Conservation (phyloP, 1,140 invertebrate genomes). For the Zaprionus ghesquierei region DNA sequence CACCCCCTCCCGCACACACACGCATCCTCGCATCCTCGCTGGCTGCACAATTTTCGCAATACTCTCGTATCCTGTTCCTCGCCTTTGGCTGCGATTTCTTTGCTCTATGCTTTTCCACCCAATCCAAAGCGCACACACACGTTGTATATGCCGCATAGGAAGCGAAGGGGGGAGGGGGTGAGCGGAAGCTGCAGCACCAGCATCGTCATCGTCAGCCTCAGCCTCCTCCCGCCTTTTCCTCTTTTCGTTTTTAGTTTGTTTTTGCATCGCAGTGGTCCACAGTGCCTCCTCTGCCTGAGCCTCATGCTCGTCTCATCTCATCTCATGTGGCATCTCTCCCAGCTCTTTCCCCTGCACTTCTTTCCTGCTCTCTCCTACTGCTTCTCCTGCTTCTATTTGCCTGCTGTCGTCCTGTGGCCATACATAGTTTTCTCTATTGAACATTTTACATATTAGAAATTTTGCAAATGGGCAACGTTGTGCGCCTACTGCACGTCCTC, state of each 20-base stretch:
- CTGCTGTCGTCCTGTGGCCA: constrained; percentile 27
- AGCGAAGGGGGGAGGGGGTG: too few species aligned
- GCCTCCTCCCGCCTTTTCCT: background rate
- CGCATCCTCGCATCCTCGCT: background rate
- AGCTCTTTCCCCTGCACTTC: background rate
- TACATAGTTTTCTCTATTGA: constrained; percentile 81
- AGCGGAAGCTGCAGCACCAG: constrained; percentile 25
- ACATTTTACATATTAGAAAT: constrained; percentile 81
- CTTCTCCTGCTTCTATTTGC: constrained; percentile 1
- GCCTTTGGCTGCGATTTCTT: constrained; percentile 70
- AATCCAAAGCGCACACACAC: constrained; percentile 27
- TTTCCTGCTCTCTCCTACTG: background rate
- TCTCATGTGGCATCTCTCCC: constrained; percentile 8
- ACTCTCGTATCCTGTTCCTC: constrained; percentile 22
- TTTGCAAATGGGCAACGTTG: constrained; percentile 72
- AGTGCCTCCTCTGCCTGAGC: constrained; percentile 4
- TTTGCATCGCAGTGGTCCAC: constrained; percentile 23
- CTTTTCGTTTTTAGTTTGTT: constrained; percentile 43
- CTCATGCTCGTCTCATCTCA: background rate
- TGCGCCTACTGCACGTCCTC: constrained; percentile 29
- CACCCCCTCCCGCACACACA: background rate
- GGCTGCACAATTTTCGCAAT: constrained; percentile 39
- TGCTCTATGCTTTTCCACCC: constrained; percentile 65
- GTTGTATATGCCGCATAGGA: background rate
- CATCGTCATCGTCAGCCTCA: constrained; percentile 38